Conservation (phyloP, 2,797 vertebrate species). For the Danionella dracula region DNA sequence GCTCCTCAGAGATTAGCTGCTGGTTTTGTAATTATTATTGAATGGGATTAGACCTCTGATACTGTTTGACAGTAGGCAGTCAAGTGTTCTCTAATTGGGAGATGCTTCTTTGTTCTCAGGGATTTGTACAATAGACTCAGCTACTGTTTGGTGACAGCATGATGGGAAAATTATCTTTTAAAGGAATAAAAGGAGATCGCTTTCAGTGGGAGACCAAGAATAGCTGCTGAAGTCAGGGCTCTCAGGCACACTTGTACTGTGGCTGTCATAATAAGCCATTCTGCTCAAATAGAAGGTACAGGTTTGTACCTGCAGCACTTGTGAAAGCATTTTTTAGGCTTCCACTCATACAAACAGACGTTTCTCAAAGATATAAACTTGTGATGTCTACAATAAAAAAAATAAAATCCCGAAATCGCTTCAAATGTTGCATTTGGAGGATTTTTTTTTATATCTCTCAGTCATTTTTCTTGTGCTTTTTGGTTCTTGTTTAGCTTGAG, state of each 20-base stretch:
- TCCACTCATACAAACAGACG: no score
- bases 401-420: no score
- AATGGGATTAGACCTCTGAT: constrained; percentile 54
- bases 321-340: no score
- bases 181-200: background rate
- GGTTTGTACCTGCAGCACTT: background rate
- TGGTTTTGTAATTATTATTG: constrained; percentile 59
- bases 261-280: background rate
- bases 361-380: no score
- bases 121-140: constrained; percentile 8
- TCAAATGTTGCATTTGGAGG: background rate
- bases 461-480: background rate
- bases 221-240: background rate
- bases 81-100: constrained; percentile 35
- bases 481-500: constrained; percentile 75
- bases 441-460: background rate
- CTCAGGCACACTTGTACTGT: background rate
- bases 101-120: constrained; percentile 32
- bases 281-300: background rate
- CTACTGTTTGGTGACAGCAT: constrained; percentile 13
- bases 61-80: constrained; percentile 40
- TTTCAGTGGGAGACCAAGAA: background rate
- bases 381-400: no score
- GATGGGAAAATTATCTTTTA: constrained; percentile 3
- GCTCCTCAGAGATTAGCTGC: constrained; percentile 34